phyloP scores from a whole-genome alignment of 2,888 invertebrate species.

The Bellardia bayeri region DNA sequence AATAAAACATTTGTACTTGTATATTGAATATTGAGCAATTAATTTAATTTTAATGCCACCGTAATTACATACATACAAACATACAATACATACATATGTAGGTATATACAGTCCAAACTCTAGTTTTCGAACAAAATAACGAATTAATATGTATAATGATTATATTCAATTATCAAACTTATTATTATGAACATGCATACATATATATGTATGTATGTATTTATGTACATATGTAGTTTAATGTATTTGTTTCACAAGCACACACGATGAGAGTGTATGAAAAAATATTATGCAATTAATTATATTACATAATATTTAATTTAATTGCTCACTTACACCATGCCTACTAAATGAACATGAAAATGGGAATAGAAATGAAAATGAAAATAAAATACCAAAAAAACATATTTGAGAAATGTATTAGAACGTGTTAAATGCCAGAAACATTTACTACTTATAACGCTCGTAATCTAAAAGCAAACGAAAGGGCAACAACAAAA shows the following conservation, averaged over 20 bases:
- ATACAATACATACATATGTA: too few relatives aligned
- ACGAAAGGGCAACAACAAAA: constrained; percentile 1
- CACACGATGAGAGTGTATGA: not conserved
- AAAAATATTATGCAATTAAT: constrained; percentile 45
- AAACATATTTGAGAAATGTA: not conserved
- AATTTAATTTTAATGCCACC: not conserved
- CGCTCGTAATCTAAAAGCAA: not conserved
- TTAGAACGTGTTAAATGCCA: constrained; percentile 32
- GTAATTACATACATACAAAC: not conserved
- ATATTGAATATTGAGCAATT: too few relatives aligned
- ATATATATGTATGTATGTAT: not conserved
- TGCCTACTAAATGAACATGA: not conserved
- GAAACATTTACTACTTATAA: constrained; percentile 19
- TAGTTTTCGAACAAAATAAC: too few relatives aligned
- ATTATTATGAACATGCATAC: not conserved
- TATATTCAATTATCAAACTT: too few relatives aligned
- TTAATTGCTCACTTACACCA: constrained; percentile 40
- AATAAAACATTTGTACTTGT: too few relatives aligned
- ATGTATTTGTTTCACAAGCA: too few relatives aligned
- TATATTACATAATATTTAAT: constrained; percentile 44
- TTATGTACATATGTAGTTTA: too few relatives aligned
- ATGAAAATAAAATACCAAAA: constrained; percentile 41
- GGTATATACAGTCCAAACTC: too few relatives aligned
- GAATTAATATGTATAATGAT: too few relatives aligned
- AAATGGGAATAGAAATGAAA: not conserved